phyloP scores from a whole-genome alignment of 2,888 invertebrate species.

The Trachelus tabidus region DNA sequence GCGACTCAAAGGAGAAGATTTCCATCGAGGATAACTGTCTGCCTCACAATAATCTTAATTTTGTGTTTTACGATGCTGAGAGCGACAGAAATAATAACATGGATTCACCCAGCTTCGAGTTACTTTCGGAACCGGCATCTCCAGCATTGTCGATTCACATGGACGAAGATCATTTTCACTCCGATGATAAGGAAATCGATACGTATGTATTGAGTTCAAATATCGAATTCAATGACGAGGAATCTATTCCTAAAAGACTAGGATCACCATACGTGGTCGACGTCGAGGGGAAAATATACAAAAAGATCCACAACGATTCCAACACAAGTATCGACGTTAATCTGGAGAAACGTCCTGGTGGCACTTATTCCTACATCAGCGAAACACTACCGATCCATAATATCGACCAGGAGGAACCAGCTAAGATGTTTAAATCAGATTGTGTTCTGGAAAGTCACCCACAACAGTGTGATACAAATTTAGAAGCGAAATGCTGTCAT shows the following conservation, averaged over 20 bases:
- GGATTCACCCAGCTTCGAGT: conserved; percentile 38
- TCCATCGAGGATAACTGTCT: background rate
- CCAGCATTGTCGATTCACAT: conserved; percentile 32
- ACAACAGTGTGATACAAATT: conserved; percentile 6
- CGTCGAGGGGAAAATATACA: conserved; percentile 25
- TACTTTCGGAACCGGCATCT: conserved; percentile 34
- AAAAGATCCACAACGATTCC: conserved; percentile 7
- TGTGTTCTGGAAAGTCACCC: background rate
- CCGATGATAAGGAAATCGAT: conserved; percentile 16
- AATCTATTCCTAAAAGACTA: conserved; percentile 3
- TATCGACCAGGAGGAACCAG: background rate
- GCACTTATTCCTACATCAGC: conserved; percentile 30
- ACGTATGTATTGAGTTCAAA: conserved; percentile 7
- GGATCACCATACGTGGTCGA: conserved; percentile 21
- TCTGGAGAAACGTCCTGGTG: conserved; percentile 31
- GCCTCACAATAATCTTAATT: background rate
- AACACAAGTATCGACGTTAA: conserved; percentile 5
- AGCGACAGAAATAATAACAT: conserved; percentile 28
- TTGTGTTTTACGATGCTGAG: conserved; percentile 12
- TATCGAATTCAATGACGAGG: conserved; percentile 10
- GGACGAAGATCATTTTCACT: conserved; percentile 36
- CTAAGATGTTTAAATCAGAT: background rate
- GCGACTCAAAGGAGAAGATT: conserved; percentile 2
- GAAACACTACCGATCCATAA: conserved; percentile 24
- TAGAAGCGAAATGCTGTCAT: conserved; percentile 14